Evolutionary conservation across 2,113 vertebrate genomes (phyloP), one percentile per base, ranked within the genome.

Genomic region (Nerophis lumbriciformis): DNA sequence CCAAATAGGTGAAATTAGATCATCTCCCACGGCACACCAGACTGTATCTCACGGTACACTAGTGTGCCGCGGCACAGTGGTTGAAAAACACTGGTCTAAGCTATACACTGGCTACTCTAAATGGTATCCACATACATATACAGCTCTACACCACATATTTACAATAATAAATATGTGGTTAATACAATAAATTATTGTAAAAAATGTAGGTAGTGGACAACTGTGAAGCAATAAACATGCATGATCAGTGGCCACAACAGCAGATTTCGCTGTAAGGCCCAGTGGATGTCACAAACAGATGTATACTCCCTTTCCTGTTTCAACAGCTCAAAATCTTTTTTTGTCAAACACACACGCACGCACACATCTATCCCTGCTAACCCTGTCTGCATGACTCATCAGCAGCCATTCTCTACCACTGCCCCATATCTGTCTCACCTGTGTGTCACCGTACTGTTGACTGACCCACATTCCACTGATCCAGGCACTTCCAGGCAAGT

Each of bases 391-490:
- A 76, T 83, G 81, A 81, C 66, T 86, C 80, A 81, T 76, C 76
- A 70, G 39, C 65, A 63, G 51, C 65, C 65, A 68, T 54, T 45
- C 55, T 50, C 65, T 38, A 12, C 64, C 76, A 48, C 63, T 85
- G 83, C 79, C 80, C 80, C 77, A 76, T 57, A 85, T 83, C 71
- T 74, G 71, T 76, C 68, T 59, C 73, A 86, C 79, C 81, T 86
- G 76, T 62, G 68, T 76, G 73, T 66, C 69, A 80, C 78, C 12
- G 6, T 19, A 14, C 45, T 52, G 56, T 45, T 35, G 15, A 66
- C 74, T 80, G 78, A 79, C 81, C 80, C 77, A 75, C 65, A 81
- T 84, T 78, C 61, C 67, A 21, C 71, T 73, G 76, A 80, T 73
- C 65, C 52, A 59, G 60, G 62, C 71, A 75, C 66, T 74, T 69